These are phyloP conservation scores for Semicossyphus pulcher DNA, from an alignment of 2,113 vertebrate species.

Conservation along the genomic window DNA sequence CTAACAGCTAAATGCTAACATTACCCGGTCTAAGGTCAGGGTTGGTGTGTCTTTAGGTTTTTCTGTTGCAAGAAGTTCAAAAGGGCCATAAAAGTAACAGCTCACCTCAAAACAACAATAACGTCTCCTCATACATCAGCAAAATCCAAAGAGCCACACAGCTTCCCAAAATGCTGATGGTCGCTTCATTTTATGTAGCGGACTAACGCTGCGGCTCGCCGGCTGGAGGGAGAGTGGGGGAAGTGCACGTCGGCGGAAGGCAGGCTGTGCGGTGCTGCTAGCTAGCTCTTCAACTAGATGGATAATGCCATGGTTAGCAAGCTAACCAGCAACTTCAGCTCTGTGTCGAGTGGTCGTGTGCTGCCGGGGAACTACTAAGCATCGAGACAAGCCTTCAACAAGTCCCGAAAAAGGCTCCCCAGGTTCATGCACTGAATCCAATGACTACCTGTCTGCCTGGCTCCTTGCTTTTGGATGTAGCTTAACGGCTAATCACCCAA, in stretches of 20 bases:
- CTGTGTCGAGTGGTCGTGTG: conserved; percentile 34
- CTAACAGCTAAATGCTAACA: conserved; percentile 73
- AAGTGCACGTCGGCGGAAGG: conserved; percentile 81
- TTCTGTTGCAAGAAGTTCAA: conserved; percentile 48
- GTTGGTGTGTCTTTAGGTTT: conserved; percentile 56
- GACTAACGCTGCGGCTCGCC: conserved; percentile 79
- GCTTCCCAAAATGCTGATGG: conserved; percentile 76
- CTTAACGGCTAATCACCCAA: conserved; percentile 38
- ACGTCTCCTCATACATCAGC: conserved; percentile 82
- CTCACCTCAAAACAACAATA: conserved; percentile 81
- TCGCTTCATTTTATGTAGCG: conserved; percentile 83
- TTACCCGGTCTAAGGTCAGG: conserved; percentile 81
- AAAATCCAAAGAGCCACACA: conserved; percentile 77
- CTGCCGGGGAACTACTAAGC: conserved; percentile 14
- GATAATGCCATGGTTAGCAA: conserved; percentile 47
- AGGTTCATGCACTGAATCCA: conserved; percentile 12
- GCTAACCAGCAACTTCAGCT: conserved; percentile 33
- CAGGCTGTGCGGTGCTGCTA: conserved; percentile 68
- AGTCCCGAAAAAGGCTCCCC: conserved; percentile 1
- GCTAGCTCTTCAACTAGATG: conserved; percentile 63
- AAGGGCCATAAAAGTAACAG: conserved; percentile 31
- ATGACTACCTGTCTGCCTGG: background rate
- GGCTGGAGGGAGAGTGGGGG: conserved; percentile 81
- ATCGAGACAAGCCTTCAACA: conserved; percentile 13
- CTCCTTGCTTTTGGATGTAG: conserved; percentile 39